Evolutionary conservation across 2,888 invertebrate species (phyloP).

Genomic region (Ceraclea dissimilis): DNA sequence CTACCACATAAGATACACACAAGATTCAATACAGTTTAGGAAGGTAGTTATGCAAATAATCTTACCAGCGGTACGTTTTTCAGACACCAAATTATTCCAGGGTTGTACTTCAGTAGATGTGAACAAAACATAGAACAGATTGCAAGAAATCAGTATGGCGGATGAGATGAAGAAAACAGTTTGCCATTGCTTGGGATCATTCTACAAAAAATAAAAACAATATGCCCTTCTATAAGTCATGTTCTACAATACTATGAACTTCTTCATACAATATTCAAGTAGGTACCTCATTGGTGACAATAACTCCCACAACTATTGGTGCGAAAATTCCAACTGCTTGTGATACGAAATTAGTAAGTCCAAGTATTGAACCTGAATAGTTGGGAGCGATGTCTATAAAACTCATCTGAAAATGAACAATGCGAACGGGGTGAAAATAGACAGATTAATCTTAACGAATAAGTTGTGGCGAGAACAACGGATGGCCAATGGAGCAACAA

Average conservation of each 20-base stretch:
- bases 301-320: conserved; percentile 59
- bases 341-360: conserved; percentile 70
- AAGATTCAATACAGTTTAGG: too few species aligned
- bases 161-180: neutral
- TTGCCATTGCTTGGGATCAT: neutral
- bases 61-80: too few species aligned
- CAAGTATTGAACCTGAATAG: conserved; percentile 75
- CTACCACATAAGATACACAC: too few species aligned
- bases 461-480: too few species aligned
- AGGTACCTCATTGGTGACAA: conserved; percentile 50
- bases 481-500: too few species aligned
- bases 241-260: too few species aligned
- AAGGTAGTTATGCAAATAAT: too few species aligned
- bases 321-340: conserved; percentile 65
- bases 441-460: too few species aligned
- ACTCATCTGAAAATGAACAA: conserved; percentile 47
- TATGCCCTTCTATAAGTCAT: neutral
- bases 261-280: too few species aligned
- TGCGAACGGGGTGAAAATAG: too few species aligned
- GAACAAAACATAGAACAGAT: neutral
- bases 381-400: conserved; percentile 78
- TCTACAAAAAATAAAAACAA: neutral
- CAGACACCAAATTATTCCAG: neutral
- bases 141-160: neutral
- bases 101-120: neutral